Evolutionary conservation across 2,888 invertebrate genomes (phyloP).

Genomic region (Leucophora obtusa): DNA sequence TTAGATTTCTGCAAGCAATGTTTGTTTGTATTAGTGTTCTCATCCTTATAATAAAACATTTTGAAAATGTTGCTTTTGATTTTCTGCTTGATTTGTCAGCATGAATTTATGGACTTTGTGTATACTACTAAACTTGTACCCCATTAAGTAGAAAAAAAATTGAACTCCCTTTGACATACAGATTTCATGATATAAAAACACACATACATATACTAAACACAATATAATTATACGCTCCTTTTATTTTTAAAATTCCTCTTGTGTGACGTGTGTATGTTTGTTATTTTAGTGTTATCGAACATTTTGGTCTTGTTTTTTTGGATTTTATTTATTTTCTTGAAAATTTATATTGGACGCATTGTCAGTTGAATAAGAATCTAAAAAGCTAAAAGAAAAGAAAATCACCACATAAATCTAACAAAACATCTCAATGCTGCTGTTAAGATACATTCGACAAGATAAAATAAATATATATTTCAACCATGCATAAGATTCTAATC

Average conservation of each 20-base stretch:
- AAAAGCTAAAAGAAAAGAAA: constrained; percentile 16
- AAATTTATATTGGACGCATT: constrained; percentile 27
- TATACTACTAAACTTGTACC: constrained; percentile 42
- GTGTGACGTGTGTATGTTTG: constrained; percentile 5
- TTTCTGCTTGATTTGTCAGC: constrained; percentile 74
- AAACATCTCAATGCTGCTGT: constrained; percentile 21
- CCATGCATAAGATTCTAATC: constrained; percentile 8
- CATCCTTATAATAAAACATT: constrained; percentile 66
- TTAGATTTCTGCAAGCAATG: not conserved
- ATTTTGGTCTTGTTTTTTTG: constrained; percentile 8
- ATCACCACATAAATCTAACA: constrained; percentile 50
- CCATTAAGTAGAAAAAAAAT: constrained; percentile 27
- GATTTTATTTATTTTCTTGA: constrained; percentile 12
- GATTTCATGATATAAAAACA: not conserved
- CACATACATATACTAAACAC: not conserved
- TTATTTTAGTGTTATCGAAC: constrained; percentile 19
- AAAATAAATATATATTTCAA: constrained; percentile 27
- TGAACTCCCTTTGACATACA: constrained; percentile 58
- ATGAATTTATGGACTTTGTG: constrained; percentile 68
- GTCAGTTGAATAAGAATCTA: constrained; percentile 16
- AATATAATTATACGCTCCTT: constrained; percentile 40
- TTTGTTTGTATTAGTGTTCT: constrained; percentile 42
- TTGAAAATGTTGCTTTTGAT: constrained; percentile 68
- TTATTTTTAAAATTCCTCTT: constrained; percentile 14
- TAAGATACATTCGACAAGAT: constrained; percentile 35